Conservation (phyloP, 2,113 vertebrate species). For the Eurypyga helias region DNA sequence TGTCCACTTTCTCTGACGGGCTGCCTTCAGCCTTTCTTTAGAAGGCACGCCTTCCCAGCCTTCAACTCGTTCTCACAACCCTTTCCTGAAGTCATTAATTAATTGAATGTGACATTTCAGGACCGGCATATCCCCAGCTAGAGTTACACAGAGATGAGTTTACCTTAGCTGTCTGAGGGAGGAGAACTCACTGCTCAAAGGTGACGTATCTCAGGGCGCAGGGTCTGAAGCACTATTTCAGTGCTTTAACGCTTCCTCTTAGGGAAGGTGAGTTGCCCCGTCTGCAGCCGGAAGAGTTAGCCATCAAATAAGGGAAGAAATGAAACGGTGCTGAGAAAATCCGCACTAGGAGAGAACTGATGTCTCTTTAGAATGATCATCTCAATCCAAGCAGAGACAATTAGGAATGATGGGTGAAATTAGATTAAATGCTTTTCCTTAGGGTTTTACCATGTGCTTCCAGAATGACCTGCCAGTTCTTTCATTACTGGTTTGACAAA, state of each 20-base stretch:
- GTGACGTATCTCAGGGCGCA: background rate
- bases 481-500: background rate
- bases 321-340: background rate
- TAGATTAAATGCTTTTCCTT: background rate
- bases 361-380: background rate
- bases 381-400: background rate
- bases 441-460: background rate
- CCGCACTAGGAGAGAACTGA: background rate
- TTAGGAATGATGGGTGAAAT: background rate
- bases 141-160: background rate
- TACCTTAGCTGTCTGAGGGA: background rate
- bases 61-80: background rate
- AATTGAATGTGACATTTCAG: background rate
- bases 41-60: background rate
- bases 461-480: background rate
- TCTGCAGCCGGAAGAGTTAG: background rate
- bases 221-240: background rate
- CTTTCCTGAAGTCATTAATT: background rate
- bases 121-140: background rate
- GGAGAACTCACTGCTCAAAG: background rate
- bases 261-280: background rate
- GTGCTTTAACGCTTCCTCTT: background rate
- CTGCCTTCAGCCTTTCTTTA: background rate
- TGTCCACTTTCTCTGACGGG: background rate
- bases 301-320: background rate